Base-by-base conservation (phyloP, 2,797 vertebrate genomes). In the Harpagifer antarcticus region DNA sequence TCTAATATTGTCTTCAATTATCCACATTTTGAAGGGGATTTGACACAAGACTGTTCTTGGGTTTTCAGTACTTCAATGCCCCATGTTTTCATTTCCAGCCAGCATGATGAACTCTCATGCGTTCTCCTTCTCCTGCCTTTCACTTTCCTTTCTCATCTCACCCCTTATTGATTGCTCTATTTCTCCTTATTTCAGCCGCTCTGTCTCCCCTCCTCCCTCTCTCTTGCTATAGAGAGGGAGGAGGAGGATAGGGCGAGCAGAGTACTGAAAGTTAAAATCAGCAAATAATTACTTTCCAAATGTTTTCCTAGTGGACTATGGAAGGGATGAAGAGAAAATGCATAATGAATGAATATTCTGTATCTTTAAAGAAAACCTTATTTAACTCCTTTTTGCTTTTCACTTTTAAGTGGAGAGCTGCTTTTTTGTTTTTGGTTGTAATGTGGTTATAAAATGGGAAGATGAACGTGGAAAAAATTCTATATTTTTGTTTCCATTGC, bases 301-400 rank as follows among this genome's bases (percentile, higher is more conserved):
- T 11, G 49, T 81, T 84, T 90, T 92, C 86, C 84, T 84, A 83
- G 84, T 86, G 81, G 82, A 81, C 79, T 84, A 68, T 88, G 81
- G 63, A 86, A 85, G 60, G 81, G 86, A 73, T 77, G 79, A 84
- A 80, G 27, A 82, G 31, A 74, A 82, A 68, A 60, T 80, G 64
- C 55, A 63, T 89, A 76, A 82, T 80, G 74, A 85, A 88, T 86
- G 82, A 92, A 82, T 91, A 91, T 91, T 86, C 82, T 90, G 87
- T 94, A 92, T 94, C 87, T 89, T 37, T 87, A 86, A 90, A 90
- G 79, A 88, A 91, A 91, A 92, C 78, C 87, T 92, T 92, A 94
- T 93, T 95, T 94, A 94, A 93, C 86, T 90, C 83, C 33, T 78
- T 85, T 88, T 91, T 89, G 79, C 79, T 63, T 94, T 93, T 92